These are phyloP conservation scores for Zaprionus africanus DNA, from an alignment of 1,140 invertebrate species.

Conservation along the genomic window DNA sequence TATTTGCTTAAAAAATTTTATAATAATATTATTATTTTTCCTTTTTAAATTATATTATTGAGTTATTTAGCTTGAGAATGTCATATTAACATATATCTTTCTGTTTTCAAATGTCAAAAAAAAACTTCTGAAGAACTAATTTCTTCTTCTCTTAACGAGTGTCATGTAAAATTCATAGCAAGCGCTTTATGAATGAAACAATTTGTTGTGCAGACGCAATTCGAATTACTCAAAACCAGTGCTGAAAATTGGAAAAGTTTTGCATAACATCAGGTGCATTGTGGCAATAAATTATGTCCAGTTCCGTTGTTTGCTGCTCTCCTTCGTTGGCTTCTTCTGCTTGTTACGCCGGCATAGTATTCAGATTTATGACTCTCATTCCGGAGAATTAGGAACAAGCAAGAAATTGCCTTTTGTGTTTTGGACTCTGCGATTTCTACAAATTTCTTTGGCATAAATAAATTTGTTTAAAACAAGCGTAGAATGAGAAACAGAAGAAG, in stretches of 20 bases:
- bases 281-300: conserved; percentile 12
- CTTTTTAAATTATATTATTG: too few species aligned
- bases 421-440: conserved; percentile 10
- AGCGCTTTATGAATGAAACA: neutral
- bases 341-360: neutral
- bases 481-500: neutral
- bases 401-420: conserved; percentile 3
- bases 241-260: neutral
- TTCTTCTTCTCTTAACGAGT: neutral
- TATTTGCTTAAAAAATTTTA: too few species aligned
- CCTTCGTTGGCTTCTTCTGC: neutral
- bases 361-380: conserved; percentile 36
- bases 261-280: conserved; percentile 12
- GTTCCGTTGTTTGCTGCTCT: neutral
- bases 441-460: conserved; percentile 35
- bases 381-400: neutral
- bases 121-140: neutral
- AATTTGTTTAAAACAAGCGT: conserved; percentile 19
- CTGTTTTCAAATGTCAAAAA: too few species aligned
- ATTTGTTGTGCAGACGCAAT: neutral
- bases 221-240: neutral
- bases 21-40: too few species aligned
- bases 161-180: neutral
- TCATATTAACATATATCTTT: too few species aligned
- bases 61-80: too few species aligned